Base-by-base conservation (phyloP, 2,888 invertebrate genomes). In the Metellina segmentata region DNA sequence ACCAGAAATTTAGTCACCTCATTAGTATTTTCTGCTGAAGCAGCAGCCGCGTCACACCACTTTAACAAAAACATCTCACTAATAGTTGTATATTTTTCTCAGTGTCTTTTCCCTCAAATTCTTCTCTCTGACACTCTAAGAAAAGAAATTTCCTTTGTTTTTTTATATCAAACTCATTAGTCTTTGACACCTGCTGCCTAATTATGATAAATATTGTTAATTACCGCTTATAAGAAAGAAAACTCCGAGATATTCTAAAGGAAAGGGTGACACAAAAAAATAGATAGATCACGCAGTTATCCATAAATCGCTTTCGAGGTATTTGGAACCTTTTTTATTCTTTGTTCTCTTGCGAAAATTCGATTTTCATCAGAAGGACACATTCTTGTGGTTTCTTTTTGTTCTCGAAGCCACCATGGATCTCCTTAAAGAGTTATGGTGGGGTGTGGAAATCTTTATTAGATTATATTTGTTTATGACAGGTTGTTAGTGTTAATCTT, bases 191-290 rank as follows among this genome's bases (percentile, higher is more conserved):
- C 91, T 91, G 91, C 70, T 87, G 51, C 51, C 82, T 91, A 87
- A 91, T 91, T 87, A 91, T 91, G 91, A 87, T 91, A 91, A 91
- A 91, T 91, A 91, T 83, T 82, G 77, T 71, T 91, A 82, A 91
- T 87, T 91, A 83, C 78, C 77, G 72, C 20, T 83, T 49, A 87
- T 82, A 78, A 70, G 72, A 91, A 91, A 82, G 86, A 83, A 85
- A 90, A 75, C 61, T 78, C 13, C 52, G 20, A 71, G 52, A 70
- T 83, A 83, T 72, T 81, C 48, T 72, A 71, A 51, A 79, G 19
- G 53, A 78, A 19, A 75, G 69, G 20, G 53, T 8, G 51, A 13
- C n/a, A n/a, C n/a, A 48, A 82, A 74, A 71, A 49, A 89, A 89
- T 81, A 89, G 75, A 49, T 20, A 85, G 34, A 71, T 52, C 53